Percentiles rank a stretch among this genome's conserved stretches.
Evolutionary conservation across 2,113 vertebrate genomes (phyloP).

Genomic region (Pristiophorus japonicus): DNA sequence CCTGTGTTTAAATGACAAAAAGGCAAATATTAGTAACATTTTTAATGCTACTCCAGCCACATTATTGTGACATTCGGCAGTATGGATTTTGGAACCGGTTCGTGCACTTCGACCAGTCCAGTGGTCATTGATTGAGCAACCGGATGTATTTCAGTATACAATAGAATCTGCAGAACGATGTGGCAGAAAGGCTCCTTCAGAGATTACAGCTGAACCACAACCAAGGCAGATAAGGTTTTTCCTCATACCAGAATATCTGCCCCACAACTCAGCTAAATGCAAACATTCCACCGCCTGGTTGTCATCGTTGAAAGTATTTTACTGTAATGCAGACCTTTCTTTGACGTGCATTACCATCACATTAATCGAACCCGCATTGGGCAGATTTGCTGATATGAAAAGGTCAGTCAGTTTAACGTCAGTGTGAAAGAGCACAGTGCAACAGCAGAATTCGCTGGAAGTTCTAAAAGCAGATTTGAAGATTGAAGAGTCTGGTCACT

Average conservation of each 20-base stretch:
- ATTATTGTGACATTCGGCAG: background rate
- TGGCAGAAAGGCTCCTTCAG: background rate
- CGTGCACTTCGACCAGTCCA: background rate
- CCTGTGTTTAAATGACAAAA: background rate
- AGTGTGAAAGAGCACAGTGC: background rate
- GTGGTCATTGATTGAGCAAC: background rate
- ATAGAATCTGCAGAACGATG: background rate
- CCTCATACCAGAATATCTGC: background rate
- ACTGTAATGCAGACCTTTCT: background rate
- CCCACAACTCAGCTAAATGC: background rate
- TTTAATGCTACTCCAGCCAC: background rate
- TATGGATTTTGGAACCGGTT: background rate
- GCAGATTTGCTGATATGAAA: background rate
- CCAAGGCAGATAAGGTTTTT: background rate
- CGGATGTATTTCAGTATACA: background rate
- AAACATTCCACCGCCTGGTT: background rate
- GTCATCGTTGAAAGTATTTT: background rate
- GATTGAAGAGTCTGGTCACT: no score
- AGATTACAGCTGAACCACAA: background rate
- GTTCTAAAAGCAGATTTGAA: no score
- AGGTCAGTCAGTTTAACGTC: background rate
- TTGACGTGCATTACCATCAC: background rate
- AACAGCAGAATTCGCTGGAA: no score
- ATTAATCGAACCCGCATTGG: background rate
- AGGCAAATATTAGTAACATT: background rate